phyloP scores from a whole-genome alignment of 2,113 vertebrate genomes.

The Ictalurus furcatus region DNA sequence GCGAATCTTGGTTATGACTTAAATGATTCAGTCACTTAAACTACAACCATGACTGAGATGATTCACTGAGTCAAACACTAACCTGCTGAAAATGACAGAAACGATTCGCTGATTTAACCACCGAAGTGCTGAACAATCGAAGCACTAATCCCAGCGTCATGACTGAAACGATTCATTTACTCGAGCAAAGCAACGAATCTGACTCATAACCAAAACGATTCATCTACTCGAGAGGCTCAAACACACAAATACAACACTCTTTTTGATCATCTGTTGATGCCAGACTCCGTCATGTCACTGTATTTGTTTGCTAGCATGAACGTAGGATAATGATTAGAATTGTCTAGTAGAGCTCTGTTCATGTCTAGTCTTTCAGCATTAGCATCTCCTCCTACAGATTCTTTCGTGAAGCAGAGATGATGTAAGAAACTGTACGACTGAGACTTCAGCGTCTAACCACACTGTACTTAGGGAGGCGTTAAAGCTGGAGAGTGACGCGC shows the following conservation, averaged over 20 bases:
- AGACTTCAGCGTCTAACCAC: conserved; percentile 62
- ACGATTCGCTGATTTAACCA: neutral
- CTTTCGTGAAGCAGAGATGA: conserved; percentile 54
- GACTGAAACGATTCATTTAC: neutral
- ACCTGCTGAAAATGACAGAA: neutral
- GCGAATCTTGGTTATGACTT: neutral
- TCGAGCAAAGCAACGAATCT: neutral
- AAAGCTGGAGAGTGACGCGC: conserved; percentile 63
- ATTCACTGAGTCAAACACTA: neutral
- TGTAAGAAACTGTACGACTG: conserved; percentile 59
- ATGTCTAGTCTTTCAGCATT: neutral
- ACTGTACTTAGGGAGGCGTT: conserved; percentile 67
- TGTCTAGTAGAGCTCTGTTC: neutral
- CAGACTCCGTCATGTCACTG: neutral
- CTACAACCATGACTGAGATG: neutral
- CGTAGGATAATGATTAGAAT: neutral
- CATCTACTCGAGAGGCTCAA: neutral
- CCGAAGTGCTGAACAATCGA: neutral
- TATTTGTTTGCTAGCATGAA: neutral
- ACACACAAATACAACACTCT: accelerated
- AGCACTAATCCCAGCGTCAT: neutral
- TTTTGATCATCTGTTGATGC: neutral
- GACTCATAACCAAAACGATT: neutral
- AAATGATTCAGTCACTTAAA: neutral
- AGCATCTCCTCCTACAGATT: conserved; percentile 51